Evolutionary conservation across 2,797 vertebrate genomes (phyloP), one percentile per base, ranked within the genome.

Genomic region (Valencia hispanica): DNA sequence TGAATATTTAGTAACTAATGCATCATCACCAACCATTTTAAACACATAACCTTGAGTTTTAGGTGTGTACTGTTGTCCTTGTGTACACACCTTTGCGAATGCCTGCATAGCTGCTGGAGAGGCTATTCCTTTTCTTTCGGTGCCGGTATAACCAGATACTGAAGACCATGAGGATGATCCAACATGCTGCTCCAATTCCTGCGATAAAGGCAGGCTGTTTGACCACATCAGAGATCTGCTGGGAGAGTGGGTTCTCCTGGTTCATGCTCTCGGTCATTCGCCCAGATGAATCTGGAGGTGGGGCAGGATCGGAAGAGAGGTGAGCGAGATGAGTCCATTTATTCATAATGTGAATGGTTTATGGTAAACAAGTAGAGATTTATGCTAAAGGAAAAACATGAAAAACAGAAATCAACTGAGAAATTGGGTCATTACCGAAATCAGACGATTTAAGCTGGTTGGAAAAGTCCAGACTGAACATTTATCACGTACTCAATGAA

Each of bases 91-190:
- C 98, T 96, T 99, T 99, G 88, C 98, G 96, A 84, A 99, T 99
- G 79, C 98, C 98, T 68, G 98, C 97, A 0, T 99, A 99, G 88
- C 97, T 98, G 91, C 96, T 98, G 73, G 96, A 96, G 68, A 99
- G 97, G 7, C 98, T 97, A 0, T 92, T 98, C 75, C 98, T 94
- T 87, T 99, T 99, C 95, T 99, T 99, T 22, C 97, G 91, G 91
- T 99, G 98, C 0, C 97, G 94, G 79, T 99, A 99, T 2, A 99
- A 90, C 98, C 98, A 99, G 94, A 99, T 96, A 90, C 98, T 99
- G 93, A 99, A 99, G 74, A 99, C 97, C 97, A 99, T 98, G 70
- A 99, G 96, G 89, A 99, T 98, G 86, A 99, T 97, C 98, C 98
- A 99, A 69, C 98, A 99, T 10, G 98, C 98, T 0, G 97, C 98